A percentile compares a stretch with the other conserved stretches of the same genome.
phyloP scores from a whole-genome alignment of 2,113 vertebrate species.

The Thunnus thynnus region DNA sequence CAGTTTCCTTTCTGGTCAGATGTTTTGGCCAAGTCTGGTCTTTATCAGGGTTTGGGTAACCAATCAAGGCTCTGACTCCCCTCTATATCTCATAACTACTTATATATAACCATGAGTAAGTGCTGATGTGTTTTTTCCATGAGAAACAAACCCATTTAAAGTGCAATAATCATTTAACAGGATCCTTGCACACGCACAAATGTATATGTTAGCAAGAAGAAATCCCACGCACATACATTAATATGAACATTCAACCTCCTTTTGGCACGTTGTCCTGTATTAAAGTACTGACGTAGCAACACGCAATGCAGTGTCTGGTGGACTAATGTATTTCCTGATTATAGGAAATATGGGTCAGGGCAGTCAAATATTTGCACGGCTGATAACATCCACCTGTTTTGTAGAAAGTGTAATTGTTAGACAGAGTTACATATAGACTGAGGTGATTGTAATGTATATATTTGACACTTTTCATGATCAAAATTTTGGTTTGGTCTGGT shows the following conservation, averaged over 20 bases:
- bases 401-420: too few species aligned
- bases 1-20: not conserved
- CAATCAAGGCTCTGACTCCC: not conserved
- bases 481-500: too few species aligned
- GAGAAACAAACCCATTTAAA: not conserved
- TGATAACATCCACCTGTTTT: too few species aligned
- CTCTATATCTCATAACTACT: not conserved
- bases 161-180: not conserved
- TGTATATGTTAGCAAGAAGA: too few species aligned
- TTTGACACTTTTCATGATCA: too few species aligned
- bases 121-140: not conserved
- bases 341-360: not conserved
- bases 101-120: not conserved
- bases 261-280: not conserved
- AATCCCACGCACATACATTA: too few species aligned
- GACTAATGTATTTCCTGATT: slow-evolving; percentile 16
- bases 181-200: too few species aligned
- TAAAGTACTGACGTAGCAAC: not conserved
- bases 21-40: not conserved
- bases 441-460: too few species aligned
- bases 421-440: too few species aligned
- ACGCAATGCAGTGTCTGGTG: not conserved
- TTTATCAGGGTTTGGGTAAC: not conserved
- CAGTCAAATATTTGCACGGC: not conserved
- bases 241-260: too few species aligned